Base-by-base conservation (phyloP, 2,797 vertebrate species). In the Enteromius argenteus region DNA sequence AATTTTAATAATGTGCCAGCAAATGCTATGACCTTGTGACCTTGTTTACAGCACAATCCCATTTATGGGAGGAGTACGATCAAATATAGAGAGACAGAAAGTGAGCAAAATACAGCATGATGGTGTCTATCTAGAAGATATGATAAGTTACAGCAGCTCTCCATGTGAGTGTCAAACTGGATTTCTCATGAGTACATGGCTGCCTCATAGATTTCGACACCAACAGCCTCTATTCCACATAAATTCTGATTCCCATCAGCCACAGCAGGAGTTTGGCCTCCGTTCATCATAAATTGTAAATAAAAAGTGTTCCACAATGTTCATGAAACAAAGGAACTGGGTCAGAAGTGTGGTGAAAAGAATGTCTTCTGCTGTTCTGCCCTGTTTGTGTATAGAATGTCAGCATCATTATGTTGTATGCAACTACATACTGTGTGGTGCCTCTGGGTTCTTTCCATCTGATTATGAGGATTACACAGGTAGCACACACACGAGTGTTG, bases 381-480 rank as follows among this genome's bases (percentile, higher is more conserved):
- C 71, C 14, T 5, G 21, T 44, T 49, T 49, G 60, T 72, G 68
- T 39, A 42, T 49, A 23, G 71, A 32, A 53, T 75, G 71, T n/a
- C 30, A 8, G 67, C 37, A 42, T 37, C 9, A 82, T 74, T 73
- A 58, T 64, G n/a, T 74, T 73, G 42, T 64, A 27, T 49, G 56
- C 64, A 82, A 66, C 80, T 66, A n/a, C 42, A 27, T 19, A 73
- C 69, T 49, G 68, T 81, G 80, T 62, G 44, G 58, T 51, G 60
- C 72, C 44, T 75, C 42, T 39, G 71, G 81, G 71, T 46, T 75
- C 60, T 37, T 64, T 82, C 71, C 23, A 75, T 75, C 21, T 9
- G 58, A 82, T 75, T 82, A 82, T 75, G 71, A n/a, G 58, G 71
- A 82, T 75, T 66, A 75, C 71, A 75, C 60, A 51, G 80, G 80